Base-by-base conservation (phyloP, 2,113 vertebrate genomes). In the Dromiciops gliroides region DNA sequence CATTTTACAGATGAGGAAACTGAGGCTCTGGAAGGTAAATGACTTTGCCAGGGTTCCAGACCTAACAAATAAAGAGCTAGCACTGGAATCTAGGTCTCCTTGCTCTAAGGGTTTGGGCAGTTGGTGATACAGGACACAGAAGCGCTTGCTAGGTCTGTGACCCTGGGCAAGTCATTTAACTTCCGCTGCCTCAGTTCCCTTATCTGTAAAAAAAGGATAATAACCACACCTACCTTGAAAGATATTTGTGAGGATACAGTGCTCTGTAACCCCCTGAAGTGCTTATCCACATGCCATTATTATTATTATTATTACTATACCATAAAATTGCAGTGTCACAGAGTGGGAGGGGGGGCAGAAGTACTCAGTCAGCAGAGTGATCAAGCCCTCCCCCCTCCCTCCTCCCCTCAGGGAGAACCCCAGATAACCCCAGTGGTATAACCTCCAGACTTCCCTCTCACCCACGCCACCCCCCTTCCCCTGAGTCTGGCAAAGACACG, bases 401-500 rank as follows among this genome's bases (percentile, higher is more conserved):
- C 83, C 56, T 83, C 16, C n/a, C 23, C 26, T 8, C 26, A 92
- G 90, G 51, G 91, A n/a, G 50, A 95, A 89, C 9, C 23, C 91
- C 10, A 93, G 92, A 67, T 60, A 37, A 31, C 50, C 67, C 11
- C 92, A 47, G 60, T 6, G 31, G 92, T 92, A 2, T 22, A 44
- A 8, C 1, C 67, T 53, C 37, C 67, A 83, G 67, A 83, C n/a
- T 83, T 23, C 67, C 67, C n/a, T 83, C 67, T 83, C 52, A 53
- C 1, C 7, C 52, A 53, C 52, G 37, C 37, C 47, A 92, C 50
- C 67, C 8, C 31, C 92, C 25, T 90, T 23, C 22, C 22, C 37
- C 16, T 75, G 91, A 60, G n/a, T 89, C 49, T 48, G 19, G 53
- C 53, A 56, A 95, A 90, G 56, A 22, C 52, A 92, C 95, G 97